Base-by-base conservation (phyloP, 2,888 invertebrate genomes). In the Ormia ochracea region DNA sequence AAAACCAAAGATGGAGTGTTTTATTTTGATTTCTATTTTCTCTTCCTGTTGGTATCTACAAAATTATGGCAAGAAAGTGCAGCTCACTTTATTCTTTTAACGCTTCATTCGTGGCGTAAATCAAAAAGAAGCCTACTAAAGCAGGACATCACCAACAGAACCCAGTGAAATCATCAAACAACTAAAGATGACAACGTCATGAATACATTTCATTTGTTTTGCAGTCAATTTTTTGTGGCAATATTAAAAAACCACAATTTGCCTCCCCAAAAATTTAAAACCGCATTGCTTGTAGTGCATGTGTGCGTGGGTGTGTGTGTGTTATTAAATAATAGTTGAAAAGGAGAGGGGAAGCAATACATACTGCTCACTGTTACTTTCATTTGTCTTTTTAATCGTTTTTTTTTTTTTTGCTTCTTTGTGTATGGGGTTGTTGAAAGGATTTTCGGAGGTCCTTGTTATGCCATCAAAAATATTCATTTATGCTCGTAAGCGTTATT, bases 181-280 rank as follows among this genome's bases (percentile, higher is more conserved):
- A 68, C 52, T 59, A 65, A 14, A 63, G 31, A 66, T 78, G 75
- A 74, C 74, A 63, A 70, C 33, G 50, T 48, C 69, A 63, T 78
- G 72, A 68, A 80, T 70, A 75, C 31, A 54, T 75, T 72, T 80
- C 70, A 72, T 72, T 76, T 80, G 79, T 75, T 74, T 78, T 72
- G 58, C 59, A 66, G 59, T 41, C 9, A n/a, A 33, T 54, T 63
- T 52, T 61, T 54, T 21, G 26, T 28, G 14, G 65, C 66, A 72
- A 76, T 80, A 72, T 76, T 80, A 76, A 80, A 75, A 80, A 76
- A 76, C 72, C 80, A 68, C 76, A 80, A 80, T 72, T 76, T 72
- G 54, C 63, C 45, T 38, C 56, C 28, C 56, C 74, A 61, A 61
- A 41, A 28, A 41, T 58, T 41, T 31, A 58, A 61, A 52, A 26